A percentile compares a stretch with the other conserved stretches of the same genome.
Conservation (phyloP, 2,888 invertebrate genomes). For the Leptopilina myrica region DNA sequence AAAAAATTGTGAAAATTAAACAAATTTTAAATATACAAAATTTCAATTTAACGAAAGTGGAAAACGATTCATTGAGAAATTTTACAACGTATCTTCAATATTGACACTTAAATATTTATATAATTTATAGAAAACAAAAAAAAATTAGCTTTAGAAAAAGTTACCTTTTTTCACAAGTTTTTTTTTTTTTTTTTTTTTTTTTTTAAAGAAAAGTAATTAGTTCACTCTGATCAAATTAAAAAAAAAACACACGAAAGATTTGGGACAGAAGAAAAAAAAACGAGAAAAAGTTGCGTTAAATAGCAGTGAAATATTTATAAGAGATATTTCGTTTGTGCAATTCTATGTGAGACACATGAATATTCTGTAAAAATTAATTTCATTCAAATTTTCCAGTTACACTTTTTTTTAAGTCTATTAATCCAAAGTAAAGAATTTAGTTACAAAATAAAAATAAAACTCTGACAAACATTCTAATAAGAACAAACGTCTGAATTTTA, state of each 20-base stretch:
- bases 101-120: too few species aligned
- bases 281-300: slow-evolving; percentile 5
- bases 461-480: too few species aligned
- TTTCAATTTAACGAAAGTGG: too few species aligned
- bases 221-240: background rate
- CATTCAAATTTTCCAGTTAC: background rate
- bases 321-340: background rate
- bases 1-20: too few species aligned
- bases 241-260: background rate
- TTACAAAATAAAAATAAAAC: background rate
- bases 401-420: background rate
- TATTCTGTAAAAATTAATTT: too few species aligned
- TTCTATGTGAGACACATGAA: background rate
- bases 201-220: background rate
- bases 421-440: background rate
- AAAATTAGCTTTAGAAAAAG: too few species aligned
- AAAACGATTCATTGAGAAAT: too few species aligned
- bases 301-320: background rate
- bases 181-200: background rate
- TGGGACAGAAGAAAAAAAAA: background rate
- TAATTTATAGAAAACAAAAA: background rate
- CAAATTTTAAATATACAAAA: too few species aligned
- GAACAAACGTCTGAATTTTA: too few species aligned
- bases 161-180: background rate
- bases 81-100: too few species aligned